phyloP scores from a whole-genome alignment of 2,888 invertebrate species.

The Copidosoma aretas region DNA sequence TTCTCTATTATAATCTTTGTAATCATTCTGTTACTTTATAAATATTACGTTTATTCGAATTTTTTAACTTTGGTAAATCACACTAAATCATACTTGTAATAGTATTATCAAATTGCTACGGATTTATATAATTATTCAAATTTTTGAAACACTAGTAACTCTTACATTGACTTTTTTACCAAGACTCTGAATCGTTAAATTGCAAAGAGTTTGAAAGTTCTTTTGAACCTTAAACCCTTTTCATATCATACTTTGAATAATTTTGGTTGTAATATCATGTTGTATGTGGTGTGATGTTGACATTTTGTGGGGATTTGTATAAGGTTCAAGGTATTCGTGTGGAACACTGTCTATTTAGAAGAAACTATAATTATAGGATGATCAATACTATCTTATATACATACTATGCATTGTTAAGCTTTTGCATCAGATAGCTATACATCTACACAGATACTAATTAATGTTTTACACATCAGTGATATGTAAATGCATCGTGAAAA shows the following conservation, averaged over 20 bases:
- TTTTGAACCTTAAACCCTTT: constrained; percentile 50
- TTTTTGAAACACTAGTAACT: neutral
- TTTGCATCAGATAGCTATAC: too few relatives aligned
- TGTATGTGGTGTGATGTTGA: neutral
- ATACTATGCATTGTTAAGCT: too few relatives aligned
- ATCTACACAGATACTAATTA: too few relatives aligned
- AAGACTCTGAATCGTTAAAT: constrained; percentile 29
- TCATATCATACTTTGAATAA: constrained; percentile 19
- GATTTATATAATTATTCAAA: neutral
- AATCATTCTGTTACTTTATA: neutral
- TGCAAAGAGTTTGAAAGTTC: too few relatives aligned
- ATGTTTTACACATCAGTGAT: too few relatives aligned
- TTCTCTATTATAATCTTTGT: constrained; percentile 2
- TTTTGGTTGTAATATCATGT: neutral
- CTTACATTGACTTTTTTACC: constrained; percentile 19
- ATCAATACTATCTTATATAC: too few relatives aligned
- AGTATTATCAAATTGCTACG: neutral
- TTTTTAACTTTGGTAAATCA: too few relatives aligned
- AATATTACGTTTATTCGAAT: neutral
- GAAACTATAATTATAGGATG: too few relatives aligned
- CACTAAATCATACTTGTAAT: neutral
- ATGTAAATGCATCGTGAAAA: too few relatives aligned
- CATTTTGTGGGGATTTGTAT: constrained; percentile 36
- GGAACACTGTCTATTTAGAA: constrained; percentile 11
- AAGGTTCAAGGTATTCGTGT: constrained; percentile 47